A percentile compares a stretch with the other conserved stretches of the same genome.
Evolutionary conservation across 2,113 vertebrate genomes (phyloP).

Genomic region (Sitta europaea): DNA sequence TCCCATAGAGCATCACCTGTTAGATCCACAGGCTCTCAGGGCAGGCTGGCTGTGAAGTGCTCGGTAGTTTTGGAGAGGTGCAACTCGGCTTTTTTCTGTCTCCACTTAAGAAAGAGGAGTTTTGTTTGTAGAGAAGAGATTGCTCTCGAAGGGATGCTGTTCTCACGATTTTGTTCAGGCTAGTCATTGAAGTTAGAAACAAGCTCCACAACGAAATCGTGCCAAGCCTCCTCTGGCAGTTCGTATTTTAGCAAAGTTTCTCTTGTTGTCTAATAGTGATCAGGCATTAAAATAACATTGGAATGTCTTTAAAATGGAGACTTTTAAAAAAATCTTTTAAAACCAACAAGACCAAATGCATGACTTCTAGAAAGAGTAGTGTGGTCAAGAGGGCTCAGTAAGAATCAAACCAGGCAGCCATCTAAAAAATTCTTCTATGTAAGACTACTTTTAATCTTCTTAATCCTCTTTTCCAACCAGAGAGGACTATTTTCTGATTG

Average conservation of each 20-base stretch:
- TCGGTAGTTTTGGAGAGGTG: background rate
- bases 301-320: background rate
- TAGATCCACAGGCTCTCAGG: background rate
- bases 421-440: background rate
- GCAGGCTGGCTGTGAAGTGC: background rate
- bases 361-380: background rate
- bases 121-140: background rate
- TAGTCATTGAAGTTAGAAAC: slow-evolving; percentile 11
- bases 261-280: background rate
- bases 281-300: background rate
- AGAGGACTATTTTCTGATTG: background rate
- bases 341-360: background rate
- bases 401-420: background rate
- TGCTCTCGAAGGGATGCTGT: background rate
- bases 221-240: background rate
- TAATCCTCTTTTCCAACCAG: background rate
- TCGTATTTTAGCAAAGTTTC: background rate
- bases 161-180: background rate
- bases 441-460: background rate
- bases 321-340: background rate
- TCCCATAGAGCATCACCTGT: background rate
- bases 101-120: background rate
- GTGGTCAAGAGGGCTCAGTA: background rate
- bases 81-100: background rate
- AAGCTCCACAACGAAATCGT: background rate